Conservation (phyloP, 2,113 vertebrate genomes). For the Bos taurus region ARS-UCD2.0 NC_037352.1:39668501-39669000, state of each 20-base stretch:
- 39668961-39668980: accelerated
- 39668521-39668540: background rate
- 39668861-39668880: background rate
- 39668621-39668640: background rate
- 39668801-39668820: background rate
- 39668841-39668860: too few relatives aligned
- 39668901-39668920: accelerated
- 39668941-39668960: background rate
- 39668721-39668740: background rate
- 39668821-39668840: accelerated
- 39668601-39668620: background rate
- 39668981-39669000: background rate
- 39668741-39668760: too few relatives aligned
- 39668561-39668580: background rate
- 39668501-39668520: background rate
- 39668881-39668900: background rate
- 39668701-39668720: accelerated
- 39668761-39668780: background rate
- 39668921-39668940: background rate
- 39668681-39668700: accelerated
- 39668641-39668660: background rate
- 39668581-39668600: background rate
- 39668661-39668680: background rate
- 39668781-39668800: too few relatives aligned
- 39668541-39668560: background rate